Conservation (phyloP, 2,888 invertebrate species). For the Drosophila atripex region DNA sequence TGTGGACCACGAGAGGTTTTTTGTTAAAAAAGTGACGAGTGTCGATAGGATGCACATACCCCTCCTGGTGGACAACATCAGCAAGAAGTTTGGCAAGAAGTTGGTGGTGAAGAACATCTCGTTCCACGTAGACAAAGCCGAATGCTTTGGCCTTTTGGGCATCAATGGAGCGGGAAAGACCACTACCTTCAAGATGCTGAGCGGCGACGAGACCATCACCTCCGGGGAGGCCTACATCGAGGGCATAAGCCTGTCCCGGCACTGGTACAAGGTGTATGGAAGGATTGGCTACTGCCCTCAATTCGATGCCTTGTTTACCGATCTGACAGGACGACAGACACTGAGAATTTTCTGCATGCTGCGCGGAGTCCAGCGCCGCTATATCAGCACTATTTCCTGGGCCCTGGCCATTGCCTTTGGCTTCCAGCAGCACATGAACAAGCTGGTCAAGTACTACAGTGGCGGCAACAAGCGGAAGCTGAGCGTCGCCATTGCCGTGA, state of each 20-base stretch:
- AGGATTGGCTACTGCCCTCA: slow-evolving; percentile 89
- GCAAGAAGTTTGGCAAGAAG: slow-evolving; percentile 89
- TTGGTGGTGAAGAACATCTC: slow-evolving; percentile 91
- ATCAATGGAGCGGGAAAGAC: slow-evolving; percentile 94
- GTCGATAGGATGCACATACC: slow-evolving; percentile 75
- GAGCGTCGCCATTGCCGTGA: slow-evolving; percentile 88
- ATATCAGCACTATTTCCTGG: slow-evolving; percentile 64
- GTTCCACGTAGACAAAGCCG: slow-evolving; percentile 85
- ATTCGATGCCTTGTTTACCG: slow-evolving; percentile 88
- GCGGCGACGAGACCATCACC: slow-evolving; percentile 89
- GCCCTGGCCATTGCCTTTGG: slow-evolving; percentile 84
- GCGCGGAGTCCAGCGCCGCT: slow-evolving; percentile 85
- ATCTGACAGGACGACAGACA: slow-evolving; percentile 88
- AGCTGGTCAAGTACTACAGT: slow-evolving; percentile 86
- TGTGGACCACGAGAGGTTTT: slow-evolving; percentile 85
- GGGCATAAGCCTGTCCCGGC: slow-evolving; percentile 84
- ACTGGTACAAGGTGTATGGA: slow-evolving; percentile 86
- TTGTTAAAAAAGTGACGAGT: slow-evolving; percentile 84
- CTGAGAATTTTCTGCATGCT: slow-evolving; percentile 86
- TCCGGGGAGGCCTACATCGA: slow-evolving; percentile 88
- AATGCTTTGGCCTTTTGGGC: slow-evolving; percentile 92
- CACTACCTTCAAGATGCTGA: slow-evolving; percentile 93
- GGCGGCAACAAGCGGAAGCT: slow-evolving; percentile 90
- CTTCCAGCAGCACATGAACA: slow-evolving; percentile 86
- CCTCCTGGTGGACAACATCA: slow-evolving; percentile 87